Conservation (phyloP, 2,113 vertebrate species). For the Pteropus alecto region DNA sequence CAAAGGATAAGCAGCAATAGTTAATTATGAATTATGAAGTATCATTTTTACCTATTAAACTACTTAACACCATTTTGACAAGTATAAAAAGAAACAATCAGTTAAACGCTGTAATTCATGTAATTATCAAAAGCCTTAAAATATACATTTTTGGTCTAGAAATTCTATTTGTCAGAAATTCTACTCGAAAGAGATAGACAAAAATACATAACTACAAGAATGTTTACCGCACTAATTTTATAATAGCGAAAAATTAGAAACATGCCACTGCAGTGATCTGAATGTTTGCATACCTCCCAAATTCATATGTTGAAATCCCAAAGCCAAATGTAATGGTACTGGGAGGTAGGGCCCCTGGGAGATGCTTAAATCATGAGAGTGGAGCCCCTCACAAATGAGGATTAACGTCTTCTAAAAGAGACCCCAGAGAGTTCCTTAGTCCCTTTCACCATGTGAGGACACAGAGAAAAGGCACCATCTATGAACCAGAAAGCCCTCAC, state of each 20-base stretch:
- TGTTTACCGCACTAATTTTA: not conserved
- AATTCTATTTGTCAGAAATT: not conserved
- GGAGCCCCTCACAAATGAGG: not conserved
- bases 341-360: not conserved
- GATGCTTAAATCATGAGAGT: not conserved
- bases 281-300: not conserved
- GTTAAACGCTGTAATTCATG: not conserved
- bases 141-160: not conserved
- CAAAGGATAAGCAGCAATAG: not conserved
- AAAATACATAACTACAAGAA: not conserved
- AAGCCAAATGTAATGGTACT: not conserved
- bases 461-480: not conserved
- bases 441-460: not conserved
- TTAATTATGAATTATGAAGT: not conserved
- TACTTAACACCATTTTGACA: not conserved
- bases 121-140: not conserved
- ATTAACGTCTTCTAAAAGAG: not conserved
- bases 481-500: not conserved
- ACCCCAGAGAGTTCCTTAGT: not conserved
- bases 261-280: not conserved
- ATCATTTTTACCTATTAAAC: not conserved
- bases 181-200: not conserved
- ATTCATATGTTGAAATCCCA: not conserved
- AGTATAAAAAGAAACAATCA: not conserved
- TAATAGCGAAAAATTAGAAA: not conserved